Base-by-base conservation (phyloP, 2,888 invertebrate species). In the Lithophane leautieri region DNA sequence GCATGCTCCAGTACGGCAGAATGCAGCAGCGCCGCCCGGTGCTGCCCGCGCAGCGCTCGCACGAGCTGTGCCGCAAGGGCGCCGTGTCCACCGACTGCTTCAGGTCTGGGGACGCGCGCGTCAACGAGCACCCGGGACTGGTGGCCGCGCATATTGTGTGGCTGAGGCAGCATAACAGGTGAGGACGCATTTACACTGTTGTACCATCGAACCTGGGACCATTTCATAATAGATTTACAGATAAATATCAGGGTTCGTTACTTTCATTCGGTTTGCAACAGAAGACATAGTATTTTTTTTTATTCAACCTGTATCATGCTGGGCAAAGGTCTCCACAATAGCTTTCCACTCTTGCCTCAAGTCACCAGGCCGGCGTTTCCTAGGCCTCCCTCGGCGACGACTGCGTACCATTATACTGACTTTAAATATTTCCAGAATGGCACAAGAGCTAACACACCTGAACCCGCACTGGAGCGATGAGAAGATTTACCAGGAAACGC, bases 381-480 rank as follows among this genome's bases (percentile, higher is more conserved):
- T 28, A 47, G 19, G 8, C 3, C 25, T 28, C 1, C 4, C 8
- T 22, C 4, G 14, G 22, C 12, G 19, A 47, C 14, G 4, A 28
- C 22, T 34, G 14, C 9, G 22, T 28, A 22, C 0, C 66, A 22
- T 2, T 28, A 16, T 66, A 66, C 28, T 34, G 34, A 67, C 16
- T n/a, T 34, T 7, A n/a, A 40, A 40, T 40, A 60, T 60, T 67
- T 67, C 7, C 92, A 97, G 98, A 79, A 97, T 99, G 86, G 98
- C 98, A 2, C 97, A 97, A 83, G 97, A 97, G 86, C 92, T 99
- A 60, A 97, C 97, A 9, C 97, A 97, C 66, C 90, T 98, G 60
- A 99, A 99, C 95, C 97, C 97, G 0, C 98, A 98, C 89, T 99
- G 99, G 99, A 98, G 97, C 89, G 99, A 99, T 90, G 99, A 99